Evolutionary conservation across 2,113 vertebrate species (phyloP).

Genomic region (Gymnarchus niloticus): DNA sequence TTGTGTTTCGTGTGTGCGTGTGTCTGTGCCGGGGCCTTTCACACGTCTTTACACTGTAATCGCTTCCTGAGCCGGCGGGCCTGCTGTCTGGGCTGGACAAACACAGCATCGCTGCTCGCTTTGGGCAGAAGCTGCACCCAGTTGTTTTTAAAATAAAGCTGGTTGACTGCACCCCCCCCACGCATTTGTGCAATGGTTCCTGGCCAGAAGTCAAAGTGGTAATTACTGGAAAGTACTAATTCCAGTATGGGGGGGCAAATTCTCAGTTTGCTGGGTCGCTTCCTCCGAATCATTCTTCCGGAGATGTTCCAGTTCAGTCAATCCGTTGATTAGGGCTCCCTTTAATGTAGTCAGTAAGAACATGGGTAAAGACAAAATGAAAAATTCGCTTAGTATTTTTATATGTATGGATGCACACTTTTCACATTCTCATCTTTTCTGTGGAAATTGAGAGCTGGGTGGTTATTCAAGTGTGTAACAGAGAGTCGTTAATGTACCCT

Average conservation of each 20-base stretch:
- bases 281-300: background rate
- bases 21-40: background rate
- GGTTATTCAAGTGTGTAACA: too few relatives aligned
- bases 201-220: background rate
- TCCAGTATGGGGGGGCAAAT: background rate
- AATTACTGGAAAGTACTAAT: background rate
- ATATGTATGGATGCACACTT: background rate
- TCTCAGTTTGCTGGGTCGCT: background rate
- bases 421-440: background rate
- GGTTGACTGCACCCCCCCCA: background rate
- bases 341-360: background rate
- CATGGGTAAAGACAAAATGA: background rate
- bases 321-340: background rate
- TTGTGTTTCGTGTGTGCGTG: too few relatives aligned
- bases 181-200: slow-evolving; percentile 2
- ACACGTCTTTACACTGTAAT: background rate
- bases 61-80: background rate
- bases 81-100: background rate
- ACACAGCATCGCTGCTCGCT: background rate
- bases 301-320: too few relatives aligned
- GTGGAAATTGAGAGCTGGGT: too few relatives aligned
- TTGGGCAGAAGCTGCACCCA: background rate
- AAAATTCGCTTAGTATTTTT: background rate
- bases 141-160: background rate
- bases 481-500: too few relatives aligned